Evolutionary conservation across 2,888 invertebrate species (phyloP), one percentile per base, ranked within the genome.

Genomic region (Lasioglossum leucozonium): DNA sequence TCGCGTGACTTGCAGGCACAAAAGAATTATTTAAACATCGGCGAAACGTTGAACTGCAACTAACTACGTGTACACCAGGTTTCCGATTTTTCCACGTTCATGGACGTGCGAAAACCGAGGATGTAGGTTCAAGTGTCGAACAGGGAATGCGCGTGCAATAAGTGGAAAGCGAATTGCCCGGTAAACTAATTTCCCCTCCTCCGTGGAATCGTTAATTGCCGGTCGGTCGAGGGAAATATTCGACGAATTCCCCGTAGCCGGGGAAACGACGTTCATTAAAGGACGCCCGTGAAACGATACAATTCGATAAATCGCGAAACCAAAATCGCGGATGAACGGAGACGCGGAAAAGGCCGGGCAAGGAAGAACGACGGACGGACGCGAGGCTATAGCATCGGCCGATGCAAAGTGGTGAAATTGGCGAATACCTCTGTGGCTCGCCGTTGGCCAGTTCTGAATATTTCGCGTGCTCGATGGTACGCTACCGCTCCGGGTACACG

Each of bases 401-500:
- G 72, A 72, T 47, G 76, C 55, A 47, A 76, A 76, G 47, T 72
- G 82, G 30, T 71, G 69, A 85, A 87, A 81, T 85, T 77, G 80
- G 65, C 62, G 83, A 82, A 85, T 81, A 74, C 51, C 72, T 55
- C 47, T 75, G 78, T 40, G 86, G 73, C 34, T 67, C n/a, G 77
- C 77, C 58, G 78, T 58, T 80, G 72, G 40, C 67, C 79, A 85
- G 82, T 77, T 71, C 44, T 72, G 79, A 80, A 87, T 85, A 88
- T 85, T 87, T 87, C 78, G 67, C 51, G 62, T 58, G 26, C 73
- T 47, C 58, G 79, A 84, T 84, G 84, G 81, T 77, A 87, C 76
- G 76, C 77, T 69, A 72, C 62, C 2, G n/a, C 13, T 34, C 34
- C 2, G 34, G 67, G 37, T 58, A 44, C 79, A 77, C 72, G 74